phyloP scores from a whole-genome alignment of 1,140 invertebrate species.

The Euura saliciscinereae region DNA sequence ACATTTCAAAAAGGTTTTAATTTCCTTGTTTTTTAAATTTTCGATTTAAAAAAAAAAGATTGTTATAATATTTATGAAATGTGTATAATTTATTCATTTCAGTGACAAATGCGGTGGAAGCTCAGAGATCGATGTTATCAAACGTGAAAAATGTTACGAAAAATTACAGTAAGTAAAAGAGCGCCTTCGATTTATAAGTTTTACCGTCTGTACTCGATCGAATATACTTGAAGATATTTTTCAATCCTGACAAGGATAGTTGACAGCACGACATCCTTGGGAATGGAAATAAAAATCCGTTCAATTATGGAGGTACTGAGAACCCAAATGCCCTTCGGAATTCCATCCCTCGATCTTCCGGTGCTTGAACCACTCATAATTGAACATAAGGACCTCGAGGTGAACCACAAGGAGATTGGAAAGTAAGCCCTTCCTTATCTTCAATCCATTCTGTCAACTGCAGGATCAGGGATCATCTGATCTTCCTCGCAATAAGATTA shows the following conservation, averaged over 20 bases:
- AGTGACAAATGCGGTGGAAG: conserved; percentile 52
- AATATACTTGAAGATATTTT: neutral
- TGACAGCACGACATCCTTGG: conserved; percentile 52
- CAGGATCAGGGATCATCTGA: too few species aligned
- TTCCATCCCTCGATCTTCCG: conserved; percentile 49
- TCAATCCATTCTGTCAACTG: too few species aligned
- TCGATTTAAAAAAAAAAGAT: too few species aligned
- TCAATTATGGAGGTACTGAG: conserved; percentile 52
- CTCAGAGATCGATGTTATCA: conserved; percentile 46
- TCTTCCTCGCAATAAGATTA: too few species aligned
- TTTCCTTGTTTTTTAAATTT: too few species aligned
- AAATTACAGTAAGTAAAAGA: conserved; percentile 49
- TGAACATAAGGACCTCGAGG: conserved; percentile 40
- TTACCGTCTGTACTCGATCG: conserved; percentile 19
- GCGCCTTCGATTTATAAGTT: conserved; percentile 21
- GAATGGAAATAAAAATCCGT: conserved; percentile 50
- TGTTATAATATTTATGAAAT: too few species aligned
- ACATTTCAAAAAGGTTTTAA: too few species aligned
- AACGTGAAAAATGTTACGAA: conserved; percentile 51
- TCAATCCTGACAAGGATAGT: conserved; percentile 51
- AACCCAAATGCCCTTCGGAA: conserved; percentile 46
- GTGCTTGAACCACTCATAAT: conserved; percentile 42
- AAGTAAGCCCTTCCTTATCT: conserved; percentile 35
- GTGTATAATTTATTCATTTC: conserved; percentile 24
- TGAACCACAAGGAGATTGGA: conserved; percentile 51